Conservation (phyloP, 2,888 invertebrate genomes). For the Lithophane socia region DNA sequence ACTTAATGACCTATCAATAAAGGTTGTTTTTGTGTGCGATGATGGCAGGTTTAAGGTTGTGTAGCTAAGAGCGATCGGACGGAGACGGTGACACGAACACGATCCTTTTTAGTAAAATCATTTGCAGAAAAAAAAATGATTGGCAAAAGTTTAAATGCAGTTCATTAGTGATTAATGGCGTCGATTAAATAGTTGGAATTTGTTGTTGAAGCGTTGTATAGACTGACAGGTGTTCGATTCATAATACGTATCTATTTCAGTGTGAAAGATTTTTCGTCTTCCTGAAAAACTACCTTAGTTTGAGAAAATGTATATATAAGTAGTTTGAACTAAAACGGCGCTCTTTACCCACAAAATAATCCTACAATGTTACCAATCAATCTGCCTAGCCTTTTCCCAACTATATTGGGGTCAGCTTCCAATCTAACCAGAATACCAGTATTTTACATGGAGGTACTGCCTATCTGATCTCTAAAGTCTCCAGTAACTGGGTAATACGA, state of each 20-base stretch:
- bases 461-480: too few species aligned
- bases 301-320: neutral
- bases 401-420: too few species aligned
- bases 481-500: too few species aligned
- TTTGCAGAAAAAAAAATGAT: slow-evolving; percentile 81
- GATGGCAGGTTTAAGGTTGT: slow-evolving; percentile 66
- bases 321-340: neutral
- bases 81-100: slow-evolving; percentile 84
- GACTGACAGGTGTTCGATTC: neutral
- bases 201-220: slow-evolving; percentile 6
- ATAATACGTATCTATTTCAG: neutral
- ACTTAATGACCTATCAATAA: slow-evolving; percentile 66
- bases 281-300: neutral
- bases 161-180: slow-evolving; percentile 69
- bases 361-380: too few species aligned
- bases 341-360: too few species aligned
- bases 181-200: slow-evolving; percentile 37
- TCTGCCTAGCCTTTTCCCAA: too few species aligned
- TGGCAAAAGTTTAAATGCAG: slow-evolving; percentile 69
- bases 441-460: too few species aligned
- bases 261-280: neutral
- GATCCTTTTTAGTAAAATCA: slow-evolving; percentile 86
- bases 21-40: slow-evolving; percentile 66
- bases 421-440: too few species aligned
- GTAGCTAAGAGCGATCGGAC: slow-evolving; percentile 75